Evolutionary conservation across 2,113 vertebrate genomes (phyloP).

Genomic region (Willisornis vidua): DNA sequence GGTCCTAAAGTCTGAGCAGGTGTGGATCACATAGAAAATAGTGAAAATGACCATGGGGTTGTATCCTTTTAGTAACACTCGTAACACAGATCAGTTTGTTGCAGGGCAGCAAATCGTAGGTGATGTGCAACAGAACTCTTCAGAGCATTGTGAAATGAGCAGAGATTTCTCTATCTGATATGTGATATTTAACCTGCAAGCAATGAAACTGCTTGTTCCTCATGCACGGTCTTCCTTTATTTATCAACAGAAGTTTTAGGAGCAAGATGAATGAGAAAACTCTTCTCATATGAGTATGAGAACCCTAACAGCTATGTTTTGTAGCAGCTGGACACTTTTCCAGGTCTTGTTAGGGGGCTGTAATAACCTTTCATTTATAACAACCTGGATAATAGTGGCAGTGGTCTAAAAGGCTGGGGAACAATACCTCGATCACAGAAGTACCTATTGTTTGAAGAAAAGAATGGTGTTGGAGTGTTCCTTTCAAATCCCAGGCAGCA

Average conservation of each 20-base stretch:
- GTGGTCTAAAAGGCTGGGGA: not conserved
- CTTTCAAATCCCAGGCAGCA: constrained; percentile 62
- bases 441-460: constrained; percentile 62
- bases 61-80: not conserved
- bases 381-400: constrained; percentile 42
- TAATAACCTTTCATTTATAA: constrained; percentile 57
- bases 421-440: constrained; percentile 44
- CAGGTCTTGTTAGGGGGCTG: constrained; percentile 31
- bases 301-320: not conserved
- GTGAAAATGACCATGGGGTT: not conserved
- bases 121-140: not conserved
- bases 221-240: not conserved
- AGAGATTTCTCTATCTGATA: not conserved
- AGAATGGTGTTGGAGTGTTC: constrained; percentile 50
- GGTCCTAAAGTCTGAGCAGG: not conserved
- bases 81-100: not conserved
- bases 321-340: constrained; percentile 15
- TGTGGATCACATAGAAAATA: not conserved
- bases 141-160: not conserved
- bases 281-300: not conserved
- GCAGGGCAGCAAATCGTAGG: not conserved
- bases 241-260: constrained; percentile 7
- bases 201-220: not conserved
- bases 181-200: not conserved
- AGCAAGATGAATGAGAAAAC: constrained; percentile 11